phyloP scores from a whole-genome alignment of 1,140 invertebrate genomes.

The Drosophila sturtevanti region DNA sequence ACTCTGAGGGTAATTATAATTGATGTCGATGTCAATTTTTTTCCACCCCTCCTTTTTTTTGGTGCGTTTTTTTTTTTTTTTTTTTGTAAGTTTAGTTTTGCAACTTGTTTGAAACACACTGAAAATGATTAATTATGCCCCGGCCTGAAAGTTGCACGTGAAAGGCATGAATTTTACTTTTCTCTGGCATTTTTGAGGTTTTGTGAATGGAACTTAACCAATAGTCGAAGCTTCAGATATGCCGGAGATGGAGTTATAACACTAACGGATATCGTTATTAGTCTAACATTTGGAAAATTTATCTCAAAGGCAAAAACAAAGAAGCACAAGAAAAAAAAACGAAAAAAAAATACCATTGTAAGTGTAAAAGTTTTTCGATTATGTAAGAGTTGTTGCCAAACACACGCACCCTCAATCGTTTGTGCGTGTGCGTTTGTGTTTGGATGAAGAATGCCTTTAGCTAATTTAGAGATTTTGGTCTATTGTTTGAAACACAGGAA shows the following conservation, averaged over 20 bases:
- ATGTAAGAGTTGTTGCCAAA: constrained; percentile 53
- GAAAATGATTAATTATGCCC: constrained; percentile 74
- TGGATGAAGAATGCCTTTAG: constrained; percentile 47
- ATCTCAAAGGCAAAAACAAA: constrained; percentile 47
- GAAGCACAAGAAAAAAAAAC: too few relatives aligned
- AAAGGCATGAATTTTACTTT: constrained; percentile 72
- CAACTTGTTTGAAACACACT: constrained; percentile 29
- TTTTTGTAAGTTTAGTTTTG: constrained; percentile 24
- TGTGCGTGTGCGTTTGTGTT: constrained; percentile 5
- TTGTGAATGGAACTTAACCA: constrained; percentile 32
- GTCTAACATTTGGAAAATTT: constrained; percentile 50
- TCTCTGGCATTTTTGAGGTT: constrained; percentile 29
- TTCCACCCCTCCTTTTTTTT: constrained; percentile 33
- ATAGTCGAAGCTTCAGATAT: background rate
- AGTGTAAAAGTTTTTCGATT: constrained; percentile 76
- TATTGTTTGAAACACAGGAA: constrained; percentile 52
- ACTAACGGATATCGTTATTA: constrained; percentile 60
- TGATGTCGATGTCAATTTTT: constrained; percentile 62
- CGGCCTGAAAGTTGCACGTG: constrained; percentile 55
- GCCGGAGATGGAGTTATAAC: background rate
- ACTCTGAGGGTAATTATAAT: constrained; percentile 67
- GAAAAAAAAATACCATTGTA: too few relatives aligned
- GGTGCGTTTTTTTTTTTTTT: constrained; percentile 30
- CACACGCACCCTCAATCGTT: constrained; percentile 7
- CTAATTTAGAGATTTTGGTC: constrained; percentile 70